Percentiles rank a stretch among this genome's conserved stretches.
These are phyloP conservation scores for Lysiphlebus fabarum DNA, from an alignment of 1,140 invertebrate genomes.

Conservation along the genomic window DNA sequence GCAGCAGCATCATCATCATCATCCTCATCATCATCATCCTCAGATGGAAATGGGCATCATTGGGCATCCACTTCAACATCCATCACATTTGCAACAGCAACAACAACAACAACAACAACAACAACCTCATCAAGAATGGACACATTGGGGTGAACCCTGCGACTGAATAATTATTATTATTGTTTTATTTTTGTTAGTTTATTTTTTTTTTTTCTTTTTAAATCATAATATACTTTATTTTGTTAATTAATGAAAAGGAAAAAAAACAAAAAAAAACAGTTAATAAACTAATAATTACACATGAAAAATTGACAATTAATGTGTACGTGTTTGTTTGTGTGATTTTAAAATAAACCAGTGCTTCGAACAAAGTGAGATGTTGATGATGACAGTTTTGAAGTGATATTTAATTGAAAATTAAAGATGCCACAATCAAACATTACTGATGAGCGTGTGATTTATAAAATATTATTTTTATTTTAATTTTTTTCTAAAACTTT, in stretches of 20 bases:
- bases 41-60: constrained; percentile 31
- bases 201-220: neutral
- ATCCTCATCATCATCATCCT: constrained; percentile 10
- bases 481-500: no score
- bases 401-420: neutral
- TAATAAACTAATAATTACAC: no score
- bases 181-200: neutral
- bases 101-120: no score
- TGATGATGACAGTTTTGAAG: neutral
- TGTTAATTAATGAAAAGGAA: no score
- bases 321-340: neutral
- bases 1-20: no score
- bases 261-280: no score
- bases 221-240: neutral
- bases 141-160: constrained; percentile 48
- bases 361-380: neutral
- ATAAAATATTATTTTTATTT: no score
- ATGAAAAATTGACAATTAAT: no score
- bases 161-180: constrained; percentile 35
- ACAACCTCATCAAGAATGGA: constrained; percentile 48
- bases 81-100: constrained; percentile 35
- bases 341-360: neutral
- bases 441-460: no score
- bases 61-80: constrained; percentile 39
- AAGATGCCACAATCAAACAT: no score